Base-by-base conservation (phyloP, 2,797 vertebrate genomes). In the Pangasius larnaudii region DNA sequence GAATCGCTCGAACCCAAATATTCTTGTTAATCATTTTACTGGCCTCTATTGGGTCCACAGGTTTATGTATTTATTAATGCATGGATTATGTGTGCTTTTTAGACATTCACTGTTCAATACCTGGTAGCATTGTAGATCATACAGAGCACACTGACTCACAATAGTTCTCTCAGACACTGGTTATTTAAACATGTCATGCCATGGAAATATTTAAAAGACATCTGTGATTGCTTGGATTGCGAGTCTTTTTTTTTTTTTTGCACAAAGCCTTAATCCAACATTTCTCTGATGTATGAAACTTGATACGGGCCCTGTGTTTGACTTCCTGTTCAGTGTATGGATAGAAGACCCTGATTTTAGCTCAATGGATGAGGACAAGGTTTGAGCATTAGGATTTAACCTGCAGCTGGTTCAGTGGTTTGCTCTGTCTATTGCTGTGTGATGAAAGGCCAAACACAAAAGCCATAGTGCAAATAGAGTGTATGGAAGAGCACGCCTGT, bases 341-440 rank as follows among this genome's bases (percentile, higher is more conserved):
- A 87, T 90, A 93, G 92, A 92, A 83, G 87, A 94, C 93, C 93
- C 95, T 95, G 95, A 97, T 97, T 96, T 96, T 36, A 90, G 88
- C 91, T 94, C 94, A 95, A 95, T 92, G 91, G 94, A 87, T 42
- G 89, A 88, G 88, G 77, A 91, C 93, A 87, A 80, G 97, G 93
- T 98, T 99, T 99, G 97, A 96, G 96, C 93, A 94, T 94, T 96
- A 90, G 97, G 98, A 98, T 98, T 99, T 98, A 96, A 95, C 90
- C 88, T 92, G 95, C 97, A 97, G 97, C 97, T 98, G 97, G 95
- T 90, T 93, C 90, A 94, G 94, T 89, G 92, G 94, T 95, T 94
- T 95, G 86, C 92, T 92, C 92, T 92, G 78, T 94, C 94, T 97
- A 97, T 98, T 97, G 94, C 95, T 89, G 91, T 91, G 92, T 95